Percentiles rank a stretch among this genome's conserved stretches.
These are phyloP conservation scores for Antrozous pallidus DNA, from an alignment of 2,797 vertebrate genomes.

Conservation along the genomic window DNA sequence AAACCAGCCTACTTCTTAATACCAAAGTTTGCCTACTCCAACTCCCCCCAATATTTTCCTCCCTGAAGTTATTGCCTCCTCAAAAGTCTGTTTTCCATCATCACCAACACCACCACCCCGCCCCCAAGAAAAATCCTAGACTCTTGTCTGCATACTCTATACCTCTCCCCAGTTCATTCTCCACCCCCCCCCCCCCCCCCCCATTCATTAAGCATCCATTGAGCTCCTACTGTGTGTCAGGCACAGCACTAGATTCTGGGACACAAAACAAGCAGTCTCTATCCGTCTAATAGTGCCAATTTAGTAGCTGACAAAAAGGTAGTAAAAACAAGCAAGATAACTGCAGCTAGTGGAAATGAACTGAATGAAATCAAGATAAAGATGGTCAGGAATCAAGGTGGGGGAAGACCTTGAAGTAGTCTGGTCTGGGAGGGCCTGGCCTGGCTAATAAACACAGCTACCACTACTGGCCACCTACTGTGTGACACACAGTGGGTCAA, in stretches of 20 bases:
- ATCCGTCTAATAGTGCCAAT: not conserved
- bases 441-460: not conserved
- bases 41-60: not conserved
- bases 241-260: not conserved
- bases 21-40: not conserved
- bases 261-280: not conserved
- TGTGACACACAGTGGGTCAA: not conserved
- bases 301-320: not conserved
- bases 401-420: not conserved
- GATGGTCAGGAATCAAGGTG: not conserved
- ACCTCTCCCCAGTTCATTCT: not conserved
- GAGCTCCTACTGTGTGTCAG: not conserved
- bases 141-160: not conserved
- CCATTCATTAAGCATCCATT: not conserved
- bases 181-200: rapidly evolving
- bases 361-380: not conserved
- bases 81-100: not conserved
- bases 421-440: not conserved
- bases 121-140: not conserved
- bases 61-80: not conserved
- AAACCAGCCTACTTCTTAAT: not conserved
- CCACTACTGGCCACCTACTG: not conserved
- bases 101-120: rapidly evolving
- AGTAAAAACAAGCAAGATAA: not conserved
- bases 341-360: not conserved